Evolutionary conservation across 1,140 invertebrate species (phyloP).

Genomic region (Temnothorax curvispinosus): DNA sequence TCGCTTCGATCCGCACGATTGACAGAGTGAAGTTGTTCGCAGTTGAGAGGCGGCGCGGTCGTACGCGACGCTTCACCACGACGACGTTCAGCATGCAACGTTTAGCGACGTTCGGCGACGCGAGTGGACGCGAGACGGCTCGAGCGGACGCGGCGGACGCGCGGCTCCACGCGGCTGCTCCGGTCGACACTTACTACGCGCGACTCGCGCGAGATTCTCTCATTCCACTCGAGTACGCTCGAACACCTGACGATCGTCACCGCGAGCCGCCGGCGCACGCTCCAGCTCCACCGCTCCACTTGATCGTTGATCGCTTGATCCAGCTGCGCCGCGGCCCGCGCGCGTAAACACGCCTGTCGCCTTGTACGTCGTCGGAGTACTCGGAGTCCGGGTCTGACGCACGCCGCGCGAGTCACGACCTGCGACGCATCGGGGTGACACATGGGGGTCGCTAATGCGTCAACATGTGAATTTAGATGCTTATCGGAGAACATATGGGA

Average conservation of each 20-base stretch:
- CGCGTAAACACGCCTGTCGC: constrained; percentile 2
- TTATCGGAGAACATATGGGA: not conserved
- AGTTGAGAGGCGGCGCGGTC: not conserved
- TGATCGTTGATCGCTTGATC: too few species aligned
- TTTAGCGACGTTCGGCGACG: not conserved
- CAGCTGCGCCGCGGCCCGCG: not conserved
- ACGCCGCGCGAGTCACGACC: not conserved
- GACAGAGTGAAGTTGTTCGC: not conserved
- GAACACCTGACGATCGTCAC: too few species aligned
- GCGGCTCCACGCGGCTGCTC: too few species aligned
- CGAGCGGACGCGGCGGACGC: not conserved
- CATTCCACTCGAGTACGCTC: too few species aligned
- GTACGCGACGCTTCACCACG: too few species aligned
- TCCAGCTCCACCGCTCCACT: not conserved
- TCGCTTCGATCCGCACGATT: not conserved
- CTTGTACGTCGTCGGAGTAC: not conserved
- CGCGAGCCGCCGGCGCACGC: not conserved
- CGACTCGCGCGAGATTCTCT: too few species aligned
- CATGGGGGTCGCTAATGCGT: not conserved
- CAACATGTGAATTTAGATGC: not conserved
- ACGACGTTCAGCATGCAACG: not conserved
- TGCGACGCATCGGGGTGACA: constrained; percentile 34
- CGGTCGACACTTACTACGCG: too few species aligned
- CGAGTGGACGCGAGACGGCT: not conserved
- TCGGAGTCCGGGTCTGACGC: not conserved